Conservation (phyloP, 2,797 vertebrate genomes). For the Spondyliosoma cantharus region DNA sequence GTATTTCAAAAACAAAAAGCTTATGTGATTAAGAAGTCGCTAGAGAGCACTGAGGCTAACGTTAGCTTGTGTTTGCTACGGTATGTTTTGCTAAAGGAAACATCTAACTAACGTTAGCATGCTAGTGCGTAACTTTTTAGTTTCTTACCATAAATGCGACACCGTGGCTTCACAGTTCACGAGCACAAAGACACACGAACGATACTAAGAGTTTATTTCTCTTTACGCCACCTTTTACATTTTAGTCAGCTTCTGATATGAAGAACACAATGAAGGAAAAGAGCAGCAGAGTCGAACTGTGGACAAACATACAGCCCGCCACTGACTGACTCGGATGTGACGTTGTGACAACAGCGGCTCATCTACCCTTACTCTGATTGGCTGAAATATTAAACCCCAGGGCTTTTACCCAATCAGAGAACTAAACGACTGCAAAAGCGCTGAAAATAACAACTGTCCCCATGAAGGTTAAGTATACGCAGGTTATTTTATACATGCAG, state of each 20-base stretch:
- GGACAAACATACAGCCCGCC: conserved; percentile 52
- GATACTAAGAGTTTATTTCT: background rate
- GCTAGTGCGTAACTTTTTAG: background rate
- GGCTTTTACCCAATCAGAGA: conserved; percentile 20
- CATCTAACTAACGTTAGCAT: conserved; percentile 16
- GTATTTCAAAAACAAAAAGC: background rate
- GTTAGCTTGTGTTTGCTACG: background rate
- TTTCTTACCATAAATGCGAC: conserved; percentile 55
- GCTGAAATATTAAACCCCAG: background rate
- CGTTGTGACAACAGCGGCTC: background rate
- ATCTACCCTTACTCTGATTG: conserved; percentile 44
- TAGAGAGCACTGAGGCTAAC: background rate
- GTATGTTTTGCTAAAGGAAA: background rate
- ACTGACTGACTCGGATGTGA: conserved; percentile 66
- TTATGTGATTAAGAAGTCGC: background rate
- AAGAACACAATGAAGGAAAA: background rate
- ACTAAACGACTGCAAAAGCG: background rate
- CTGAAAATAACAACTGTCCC: conserved; percentile 37
- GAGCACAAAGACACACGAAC: too few relatives aligned
- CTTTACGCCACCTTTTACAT: too few relatives aligned
- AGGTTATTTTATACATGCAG: too few relatives aligned
- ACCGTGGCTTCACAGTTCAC: background rate
- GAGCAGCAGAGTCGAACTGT: background rate
- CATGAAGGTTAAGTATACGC: background rate
- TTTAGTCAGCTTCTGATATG: background rate